phyloP scores from a whole-genome alignment of 1,140 invertebrate species.

The Drosophila kurseongensis region DNA sequence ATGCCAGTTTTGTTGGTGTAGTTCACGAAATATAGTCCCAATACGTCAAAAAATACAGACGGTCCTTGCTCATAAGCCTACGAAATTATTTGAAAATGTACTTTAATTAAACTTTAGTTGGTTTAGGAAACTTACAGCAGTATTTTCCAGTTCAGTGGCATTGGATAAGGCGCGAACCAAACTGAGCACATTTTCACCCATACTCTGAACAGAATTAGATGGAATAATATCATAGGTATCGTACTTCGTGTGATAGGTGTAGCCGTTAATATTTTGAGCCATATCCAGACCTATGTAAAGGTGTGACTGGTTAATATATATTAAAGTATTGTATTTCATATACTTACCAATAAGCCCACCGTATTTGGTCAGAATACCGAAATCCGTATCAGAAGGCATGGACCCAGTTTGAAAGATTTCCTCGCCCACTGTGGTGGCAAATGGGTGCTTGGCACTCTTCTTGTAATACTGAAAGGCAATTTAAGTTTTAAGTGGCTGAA shows the following conservation, averaged over 20 bases:
- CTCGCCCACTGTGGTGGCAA: constrained; percentile 91
- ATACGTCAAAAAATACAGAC: constrained; percentile 91
- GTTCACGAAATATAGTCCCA: constrained; percentile 89
- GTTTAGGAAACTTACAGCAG: constrained; percentile 38
- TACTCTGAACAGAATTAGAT: constrained; percentile 91
- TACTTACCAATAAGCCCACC: constrained; percentile 85
- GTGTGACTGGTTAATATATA: not conserved
- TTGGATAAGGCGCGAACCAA: constrained; percentile 87
- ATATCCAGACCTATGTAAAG: constrained; percentile 88
- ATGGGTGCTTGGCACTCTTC: constrained; percentile 91
- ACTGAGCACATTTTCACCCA: constrained; percentile 91
- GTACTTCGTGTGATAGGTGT: constrained; percentile 95
- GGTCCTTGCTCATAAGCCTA: constrained; percentile 85
- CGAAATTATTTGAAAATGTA: not conserved
- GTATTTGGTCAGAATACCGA: constrained; percentile 91
- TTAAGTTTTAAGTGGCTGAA: not conserved
- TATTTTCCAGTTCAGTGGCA: constrained; percentile 86
- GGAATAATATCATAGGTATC: constrained; percentile 92
- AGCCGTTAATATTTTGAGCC: constrained; percentile 96
- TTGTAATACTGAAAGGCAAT: constrained; percentile 90
- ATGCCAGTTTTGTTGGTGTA: constrained; percentile 86
- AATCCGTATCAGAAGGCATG: constrained; percentile 95
- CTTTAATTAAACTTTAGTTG: too few species aligned
- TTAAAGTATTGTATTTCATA: too few species aligned
- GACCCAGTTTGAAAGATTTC: constrained; percentile 93